Base-by-base conservation (phyloP, 2,113 vertebrate species). In the Ceyx cyanopectus region DNA sequence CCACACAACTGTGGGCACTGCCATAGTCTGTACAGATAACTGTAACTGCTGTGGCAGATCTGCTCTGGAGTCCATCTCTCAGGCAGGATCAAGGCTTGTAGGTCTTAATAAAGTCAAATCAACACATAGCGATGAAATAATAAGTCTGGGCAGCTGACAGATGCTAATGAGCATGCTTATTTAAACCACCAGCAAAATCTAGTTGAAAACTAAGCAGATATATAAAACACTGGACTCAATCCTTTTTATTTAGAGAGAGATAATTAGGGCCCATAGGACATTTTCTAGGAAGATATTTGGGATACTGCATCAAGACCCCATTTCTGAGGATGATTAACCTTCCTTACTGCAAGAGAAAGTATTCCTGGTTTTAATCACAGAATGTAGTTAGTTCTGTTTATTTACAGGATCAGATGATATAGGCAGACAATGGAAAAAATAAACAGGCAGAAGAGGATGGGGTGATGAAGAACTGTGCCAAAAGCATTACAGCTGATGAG, bases 251-350 rank as follows among this genome's bases (percentile, higher is more conserved):
- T 83, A 63, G 78, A 80, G 75, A 89, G 81, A 95, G 81, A 92
- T 93, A 95, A 94, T 96, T 96, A 96, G 85, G 92, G 87, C 92
- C 94, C 91, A 94, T 63, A 95, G 94, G 92, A 96, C 81, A 41
- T 85, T 91, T 94, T 92, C 89, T 67, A 87, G 84, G 75, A 92
- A 92, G 87, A 70, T 94, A 85, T 77, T 96, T 94, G 91, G 94
- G 91, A 91, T 90, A 67, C 69, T 87, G 62, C n/a, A 89, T 92
- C 90, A 90, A 89, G 29, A 89, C 26, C 29, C 75, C 67, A 45
- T 91, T 92, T 93, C 78, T 94, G 63, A 92, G 63, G 51, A 63
- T 80, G 79, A 89, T 91, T 93, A 89, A 74, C 75, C 57, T 93
- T 89, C 69, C 82, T 80, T 61, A 54, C 29, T 60, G 40, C 34